Evolutionary conservation across 2,888 invertebrate species (phyloP), one percentile per base, ranked within the genome.

Genomic region (Drosophila birchii): DNA sequence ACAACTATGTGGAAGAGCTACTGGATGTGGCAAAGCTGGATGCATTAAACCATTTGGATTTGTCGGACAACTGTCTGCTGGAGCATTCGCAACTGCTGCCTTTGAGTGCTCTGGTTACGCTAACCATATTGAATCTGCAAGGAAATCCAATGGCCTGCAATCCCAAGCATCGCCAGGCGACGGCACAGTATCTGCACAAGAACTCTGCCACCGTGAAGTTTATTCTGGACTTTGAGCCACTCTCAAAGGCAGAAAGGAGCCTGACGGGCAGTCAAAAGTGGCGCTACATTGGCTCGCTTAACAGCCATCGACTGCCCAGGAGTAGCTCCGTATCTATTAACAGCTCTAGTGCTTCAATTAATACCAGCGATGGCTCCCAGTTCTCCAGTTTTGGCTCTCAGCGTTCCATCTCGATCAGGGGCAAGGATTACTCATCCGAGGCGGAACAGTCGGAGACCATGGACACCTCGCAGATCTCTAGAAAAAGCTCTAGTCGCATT

Each of bases 61-160:
- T 95, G 53, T 94, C 95, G 0, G 94, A 94, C 61, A 96, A 95
- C 89, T 95, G 94, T 82, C 90, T 96, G 63, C 86, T 94, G 16
- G 94, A 95, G 74, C 95, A 95, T 88, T 91, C 93, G n/a, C 91
- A 91, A 43, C 90, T 95, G 14, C 91, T 93, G 81, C 94, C 94
- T 9, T 81, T 95, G 14, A 93, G 94, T 54, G 93, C 93, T 51
- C 92, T 95, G 77, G 90, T 93, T 3, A 92, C 93, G 0, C 91
- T 95, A 7, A 91, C 93, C 53, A 93, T 93, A 88, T 83, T 95
- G 14, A 94, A 93, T 78, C 91, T 95, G 16, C 93, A 93, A 75
- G 94, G 94, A 7, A 95, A 95, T 93, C 95, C 95, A 0, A 82
- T 95, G 20, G 93, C 93, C 60, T 95, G 93, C 89, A 94, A 95